Conservation (phyloP, 2,888 invertebrate genomes). For the Perithous albicinctus region DNA sequence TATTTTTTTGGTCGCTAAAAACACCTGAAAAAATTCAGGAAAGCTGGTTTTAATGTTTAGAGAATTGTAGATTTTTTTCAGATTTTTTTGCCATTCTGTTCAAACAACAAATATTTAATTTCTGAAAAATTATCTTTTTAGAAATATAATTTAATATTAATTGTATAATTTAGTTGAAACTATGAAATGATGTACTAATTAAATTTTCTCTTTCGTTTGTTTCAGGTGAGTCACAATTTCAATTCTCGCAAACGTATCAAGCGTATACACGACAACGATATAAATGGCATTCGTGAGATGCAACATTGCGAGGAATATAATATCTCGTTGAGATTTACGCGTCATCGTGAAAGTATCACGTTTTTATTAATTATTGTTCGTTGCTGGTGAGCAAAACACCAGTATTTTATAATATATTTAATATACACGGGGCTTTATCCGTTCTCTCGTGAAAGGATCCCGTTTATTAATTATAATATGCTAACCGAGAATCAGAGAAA, state of each 20-base stretch:
- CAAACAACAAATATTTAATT: too few species aligned
- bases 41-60: too few species aligned
- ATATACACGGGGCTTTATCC: conserved; percentile 32
- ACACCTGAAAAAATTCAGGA: too few species aligned
- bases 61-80: too few species aligned
- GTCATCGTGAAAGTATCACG: conserved; percentile 59
- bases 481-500: conserved; percentile 48
- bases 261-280: conserved; percentile 13
- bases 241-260: conserved; percentile 22
- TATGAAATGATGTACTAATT: neutral
- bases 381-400: conserved; percentile 18
- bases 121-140: neutral
- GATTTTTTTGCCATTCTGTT: too few species aligned
- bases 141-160: neutral
- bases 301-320: conserved; percentile 25
- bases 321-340: conserved; percentile 43
- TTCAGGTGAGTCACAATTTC: conserved; percentile 66
- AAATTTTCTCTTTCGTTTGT: conserved; percentile 55
- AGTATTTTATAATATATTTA: conserved; percentile 47
- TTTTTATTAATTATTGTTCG: conserved; percentile 59
- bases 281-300: conserved; percentile 7
- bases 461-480: conserved; percentile 68
- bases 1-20: too few species aligned
- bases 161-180: neutral
- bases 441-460: conserved; percentile 59